Conservation (phyloP, 2,113 vertebrate species). For the Cyprinodon tularosa region DNA sequence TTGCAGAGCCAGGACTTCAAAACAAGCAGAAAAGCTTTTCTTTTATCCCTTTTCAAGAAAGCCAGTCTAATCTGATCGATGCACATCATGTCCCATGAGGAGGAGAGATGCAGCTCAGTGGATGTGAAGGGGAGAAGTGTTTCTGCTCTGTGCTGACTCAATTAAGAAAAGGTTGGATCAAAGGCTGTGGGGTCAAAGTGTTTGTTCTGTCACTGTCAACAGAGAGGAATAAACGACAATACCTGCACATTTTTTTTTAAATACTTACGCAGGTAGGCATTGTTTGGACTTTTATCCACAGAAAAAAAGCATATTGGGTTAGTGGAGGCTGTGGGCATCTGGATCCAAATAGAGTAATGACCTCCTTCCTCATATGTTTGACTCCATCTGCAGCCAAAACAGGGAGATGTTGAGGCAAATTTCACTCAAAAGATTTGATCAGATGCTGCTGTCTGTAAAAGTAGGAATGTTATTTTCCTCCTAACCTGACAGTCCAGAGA, state of each 20-base stretch:
- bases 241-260: not conserved
- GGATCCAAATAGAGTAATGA: constrained; percentile 77
- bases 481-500: not conserved
- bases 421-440: not conserved
- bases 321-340: constrained; percentile 17
- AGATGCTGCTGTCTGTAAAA: not conserved
- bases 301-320: constrained; percentile 55
- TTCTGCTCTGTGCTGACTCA: constrained; percentile 65
- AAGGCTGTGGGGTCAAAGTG: constrained; percentile 37
- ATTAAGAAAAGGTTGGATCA: constrained; percentile 57
- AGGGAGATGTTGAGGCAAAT: constrained; percentile 32
- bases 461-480: constrained; percentile 7
- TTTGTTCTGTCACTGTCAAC: constrained; percentile 18
- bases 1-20: constrained; percentile 68
- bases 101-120: constrained; percentile 54
- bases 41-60: constrained; percentile 80
- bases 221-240: not conserved
- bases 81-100: constrained; percentile 67
- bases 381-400: constrained; percentile 73
- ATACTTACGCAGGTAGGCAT: constrained; percentile 74
- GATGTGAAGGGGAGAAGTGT: constrained; percentile 50
- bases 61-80: constrained; percentile 76
- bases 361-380: constrained; percentile 76
- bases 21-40: constrained; percentile 82
- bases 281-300: constrained; percentile 65